Conservation (phyloP, 2,888 invertebrate genomes). For the Sericinus montela region DNA sequence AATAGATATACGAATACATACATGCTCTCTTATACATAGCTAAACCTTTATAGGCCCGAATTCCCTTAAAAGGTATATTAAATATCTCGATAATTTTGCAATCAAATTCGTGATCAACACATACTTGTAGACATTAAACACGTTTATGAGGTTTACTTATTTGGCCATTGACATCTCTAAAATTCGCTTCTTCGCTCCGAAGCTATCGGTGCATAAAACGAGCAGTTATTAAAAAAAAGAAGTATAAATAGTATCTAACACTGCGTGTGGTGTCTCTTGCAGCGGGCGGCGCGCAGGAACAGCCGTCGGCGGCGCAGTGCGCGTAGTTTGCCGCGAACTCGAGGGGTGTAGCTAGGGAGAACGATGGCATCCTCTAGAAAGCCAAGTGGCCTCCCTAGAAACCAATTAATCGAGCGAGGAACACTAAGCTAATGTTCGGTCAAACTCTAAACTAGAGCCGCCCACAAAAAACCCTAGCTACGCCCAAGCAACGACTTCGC, state of each 20-base stretch:
- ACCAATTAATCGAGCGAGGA: neutral
- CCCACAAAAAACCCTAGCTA: conserved; percentile 13
- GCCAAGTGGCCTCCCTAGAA: neutral
- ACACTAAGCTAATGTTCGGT: neutral
- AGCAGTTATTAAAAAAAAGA: conserved; percentile 28
- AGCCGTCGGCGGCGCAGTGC: conserved; percentile 79
- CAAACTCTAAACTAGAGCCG: neutral
- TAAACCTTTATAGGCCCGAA: no score
- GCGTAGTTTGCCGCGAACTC: conserved; percentile 59
- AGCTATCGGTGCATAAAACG: conserved; percentile 34
- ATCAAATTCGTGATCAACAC: no score
- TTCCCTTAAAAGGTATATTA: no score
- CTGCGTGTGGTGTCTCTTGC: conserved; percentile 79
- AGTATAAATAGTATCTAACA: conserved; percentile 73
- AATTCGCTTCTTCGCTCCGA: conserved; percentile 42
- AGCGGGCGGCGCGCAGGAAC: conserved; percentile 77
- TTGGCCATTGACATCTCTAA: conserved; percentile 27
- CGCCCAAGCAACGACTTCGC: conserved; percentile 34
- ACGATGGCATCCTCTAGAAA: conserved; percentile 25
- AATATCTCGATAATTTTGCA: no score
- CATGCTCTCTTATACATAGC: no score
- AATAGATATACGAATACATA: no score
- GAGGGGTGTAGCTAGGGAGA: conserved; percentile 24
- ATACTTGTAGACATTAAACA: no score
- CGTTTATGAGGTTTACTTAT: conserved; percentile 20